These are phyloP conservation scores for Zapus hudsonius DNA, from an alignment of 2,113 vertebrate genomes.

Conservation along the genomic window DNA sequence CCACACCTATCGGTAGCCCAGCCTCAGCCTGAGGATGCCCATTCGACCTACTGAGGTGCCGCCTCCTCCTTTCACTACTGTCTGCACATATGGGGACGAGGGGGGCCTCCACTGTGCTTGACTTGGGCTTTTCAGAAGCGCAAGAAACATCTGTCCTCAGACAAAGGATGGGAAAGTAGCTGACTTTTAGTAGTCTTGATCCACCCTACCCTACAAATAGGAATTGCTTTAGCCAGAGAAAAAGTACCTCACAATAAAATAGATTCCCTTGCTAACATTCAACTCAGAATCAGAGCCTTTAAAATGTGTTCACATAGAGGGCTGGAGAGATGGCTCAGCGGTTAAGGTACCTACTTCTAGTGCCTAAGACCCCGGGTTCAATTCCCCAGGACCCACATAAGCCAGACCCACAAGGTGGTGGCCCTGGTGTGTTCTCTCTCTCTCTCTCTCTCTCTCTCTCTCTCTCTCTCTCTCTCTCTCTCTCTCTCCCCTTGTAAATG, in stretches of 20 bases:
- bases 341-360: too few species aligned
- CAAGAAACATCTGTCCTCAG: constrained; percentile 16
- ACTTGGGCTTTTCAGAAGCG: neutral
- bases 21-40: neutral
- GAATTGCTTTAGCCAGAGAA: constrained; percentile 9
- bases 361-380: too few species aligned
- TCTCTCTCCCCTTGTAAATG: too few species aligned
- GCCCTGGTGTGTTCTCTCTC: too few species aligned
- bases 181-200: neutral
- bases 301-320: too few species aligned
- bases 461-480: too few species aligned
- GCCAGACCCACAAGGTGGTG: too few species aligned
- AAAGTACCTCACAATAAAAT: constrained; percentile 7
- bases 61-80: neutral
- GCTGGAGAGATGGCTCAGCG: too few species aligned
- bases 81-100: neutral
- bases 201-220: neutral
- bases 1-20: neutral
- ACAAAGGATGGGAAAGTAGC: constrained; percentile 22
- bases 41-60: neutral
- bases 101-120: neutral
- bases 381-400: too few species aligned
- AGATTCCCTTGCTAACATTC: constrained; percentile 34
- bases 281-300: constrained; percentile 25
- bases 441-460: too few species aligned